Evolutionary conservation across 2,113 vertebrate genomes (phyloP), one percentile per base, ranked within the genome.

Genomic region (Camelus bactrianus): DNA sequence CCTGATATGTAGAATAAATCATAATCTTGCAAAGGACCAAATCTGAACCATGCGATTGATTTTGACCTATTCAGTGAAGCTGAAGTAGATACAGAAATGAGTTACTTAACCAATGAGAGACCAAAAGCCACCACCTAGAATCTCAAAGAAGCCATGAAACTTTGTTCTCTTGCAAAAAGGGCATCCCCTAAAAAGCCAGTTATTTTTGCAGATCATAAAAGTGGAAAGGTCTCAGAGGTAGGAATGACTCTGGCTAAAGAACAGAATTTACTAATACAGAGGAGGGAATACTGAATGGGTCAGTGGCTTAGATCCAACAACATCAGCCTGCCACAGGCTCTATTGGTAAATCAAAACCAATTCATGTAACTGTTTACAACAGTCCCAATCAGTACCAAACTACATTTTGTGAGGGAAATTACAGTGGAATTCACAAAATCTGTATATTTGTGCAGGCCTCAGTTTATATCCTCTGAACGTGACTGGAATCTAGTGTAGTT

Each of bases 371-470:
- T 3, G 56, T 48, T 54, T 56, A 56, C 56, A 35, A 35, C n/a
- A 54, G 50, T 30, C 35, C 54, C 38, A 38, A 22, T 84, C 46
- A 52, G 22, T 8, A 84, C 46, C 32, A 30, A 96, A 58, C 81
- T 38, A 50, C 30, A 56, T 20, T 76, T 54, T 64, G 32, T 32
- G 77, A 94, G 69, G 48, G 60, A 54, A 92, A 90, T 26, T 42
- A 64, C 12, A 38, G 50, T 1, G 12, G 50, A 75, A 85, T 2
- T 42, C 54, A 19, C 91, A 60, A 87, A 92, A 35, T 35, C 19
- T 89, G n/a, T 30, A 52, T 35, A 75, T 38, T 6, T 89, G 77
- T 79, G 54, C 26, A 75, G 70, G 28, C 58, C 92, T 97, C 82
- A 32, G 83, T 75, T 64, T 48, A 35, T 14, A 80, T 30, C 62